Percentiles rank a stretch among this genome's conserved stretches.
phyloP scores from a whole-genome alignment of 2,113 vertebrate species.

The Sterna hirundo region DNA sequence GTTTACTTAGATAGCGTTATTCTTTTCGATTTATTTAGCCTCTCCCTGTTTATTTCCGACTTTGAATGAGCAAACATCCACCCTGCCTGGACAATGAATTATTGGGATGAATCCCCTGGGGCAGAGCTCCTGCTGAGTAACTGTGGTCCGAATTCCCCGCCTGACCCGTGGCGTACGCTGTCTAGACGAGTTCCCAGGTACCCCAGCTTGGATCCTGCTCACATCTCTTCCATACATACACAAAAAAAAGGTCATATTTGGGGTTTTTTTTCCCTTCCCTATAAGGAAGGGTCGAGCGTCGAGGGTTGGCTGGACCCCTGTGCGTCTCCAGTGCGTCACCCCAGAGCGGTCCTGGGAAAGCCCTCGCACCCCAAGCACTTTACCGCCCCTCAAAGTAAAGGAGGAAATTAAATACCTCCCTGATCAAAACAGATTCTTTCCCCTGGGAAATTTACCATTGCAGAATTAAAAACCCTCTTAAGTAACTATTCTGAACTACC shows the following conservation, averaged over 20 bases:
- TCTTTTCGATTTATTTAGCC: not conserved
- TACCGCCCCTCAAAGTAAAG: not conserved
- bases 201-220: not conserved
- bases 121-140: not conserved
- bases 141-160: not conserved
- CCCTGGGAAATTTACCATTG: not conserved
- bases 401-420: not conserved
- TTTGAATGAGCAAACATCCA: not conserved
- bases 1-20: not conserved
- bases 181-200: not conserved
- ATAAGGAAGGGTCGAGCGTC: not conserved
- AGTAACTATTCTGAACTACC: not conserved
- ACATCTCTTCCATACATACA: not conserved
- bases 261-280: no score
- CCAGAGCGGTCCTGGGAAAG: not conserved
- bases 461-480: not conserved
- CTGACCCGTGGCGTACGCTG: not conserved
- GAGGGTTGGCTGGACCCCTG: not conserved
- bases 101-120: not conserved
- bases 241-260: no score
- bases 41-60: not conserved
- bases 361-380: not conserved
- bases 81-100: not conserved
- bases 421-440: not conserved
- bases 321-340: not conserved